Evolutionary conservation across 2,113 vertebrate species (phyloP).

Genomic region (human (Homo sapiens)): DNA sequence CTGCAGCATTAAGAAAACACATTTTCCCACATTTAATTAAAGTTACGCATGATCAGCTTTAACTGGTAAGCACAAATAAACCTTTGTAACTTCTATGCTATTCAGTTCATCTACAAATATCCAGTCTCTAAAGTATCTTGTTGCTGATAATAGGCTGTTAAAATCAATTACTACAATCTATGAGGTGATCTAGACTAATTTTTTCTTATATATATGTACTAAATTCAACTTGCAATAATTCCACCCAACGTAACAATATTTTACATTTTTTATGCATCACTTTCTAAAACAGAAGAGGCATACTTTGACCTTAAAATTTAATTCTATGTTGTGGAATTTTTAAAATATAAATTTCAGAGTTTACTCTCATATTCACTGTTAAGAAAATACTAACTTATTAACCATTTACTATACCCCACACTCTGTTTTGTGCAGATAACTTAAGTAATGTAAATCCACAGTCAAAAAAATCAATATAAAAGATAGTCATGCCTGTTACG

Average conservation of each 20-base stretch:
- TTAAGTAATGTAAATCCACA: neutral
- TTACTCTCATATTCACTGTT: neutral
- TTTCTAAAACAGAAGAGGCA: neutral
- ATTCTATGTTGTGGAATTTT: neutral
- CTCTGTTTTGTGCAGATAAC: neutral
- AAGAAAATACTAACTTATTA: neutral
- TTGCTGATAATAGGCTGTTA: neutral
- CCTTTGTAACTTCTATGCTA: constrained; percentile 60
- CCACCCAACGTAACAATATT: rapidly evolving
- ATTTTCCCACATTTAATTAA: constrained; percentile 74
- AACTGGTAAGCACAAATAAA: constrained; percentile 45
- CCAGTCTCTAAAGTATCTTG: constrained; percentile 41
- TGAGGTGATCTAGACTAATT: neutral
- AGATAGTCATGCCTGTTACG: neutral
- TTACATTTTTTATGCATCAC: neutral
- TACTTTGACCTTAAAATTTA: neutral
- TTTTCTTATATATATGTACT: neutral
- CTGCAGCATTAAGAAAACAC: constrained; percentile 64
- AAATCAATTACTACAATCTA: constrained; percentile 38
- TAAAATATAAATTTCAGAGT: neutral
- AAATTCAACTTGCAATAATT: neutral
- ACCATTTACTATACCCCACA: neutral
- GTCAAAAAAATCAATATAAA: neutral
- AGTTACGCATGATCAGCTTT: constrained; percentile 67
- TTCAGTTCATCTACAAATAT: constrained; percentile 51